A percentile compares a stretch with the other conserved stretches of the same genome.
Evolutionary conservation across 2,113 vertebrate genomes (phyloP).

Genomic region (Falcunculus frontatus): DNA sequence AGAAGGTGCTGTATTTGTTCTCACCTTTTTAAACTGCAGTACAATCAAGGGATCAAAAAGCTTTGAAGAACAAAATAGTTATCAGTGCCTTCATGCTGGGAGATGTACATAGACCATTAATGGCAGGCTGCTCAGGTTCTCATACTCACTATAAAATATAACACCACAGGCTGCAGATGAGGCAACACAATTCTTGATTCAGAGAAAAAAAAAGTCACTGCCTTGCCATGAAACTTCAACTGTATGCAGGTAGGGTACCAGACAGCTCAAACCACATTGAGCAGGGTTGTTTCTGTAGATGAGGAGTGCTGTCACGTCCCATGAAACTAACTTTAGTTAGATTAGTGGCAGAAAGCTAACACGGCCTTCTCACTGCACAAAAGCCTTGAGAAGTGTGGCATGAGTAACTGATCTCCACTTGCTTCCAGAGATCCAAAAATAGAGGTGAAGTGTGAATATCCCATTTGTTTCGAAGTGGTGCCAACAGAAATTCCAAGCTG

Average conservation of each 20-base stretch:
- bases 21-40: background rate
- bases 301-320: background rate
- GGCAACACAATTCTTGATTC: background rate
- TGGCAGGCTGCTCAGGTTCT: background rate
- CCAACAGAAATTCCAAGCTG: background rate
- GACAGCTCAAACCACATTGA: background rate
- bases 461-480: constrained; percentile 20
- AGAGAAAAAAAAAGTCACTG: background rate
- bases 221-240: background rate
- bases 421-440: constrained; percentile 36
- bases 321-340: background rate
- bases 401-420: constrained; percentile 26
- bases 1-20: background rate
- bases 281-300: background rate
- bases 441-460: constrained; percentile 42
- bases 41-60: background rate
- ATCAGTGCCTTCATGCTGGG: background rate
- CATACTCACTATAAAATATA: background rate
- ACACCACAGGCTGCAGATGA: background rate
- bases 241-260: background rate
- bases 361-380: background rate
- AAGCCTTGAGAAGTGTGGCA: background rate
- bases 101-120: background rate
- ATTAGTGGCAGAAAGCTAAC: background rate
- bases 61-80: background rate